phyloP scores from a whole-genome alignment of 2,113 vertebrate genomes.

The Diphyllodes magnificus region DNA sequence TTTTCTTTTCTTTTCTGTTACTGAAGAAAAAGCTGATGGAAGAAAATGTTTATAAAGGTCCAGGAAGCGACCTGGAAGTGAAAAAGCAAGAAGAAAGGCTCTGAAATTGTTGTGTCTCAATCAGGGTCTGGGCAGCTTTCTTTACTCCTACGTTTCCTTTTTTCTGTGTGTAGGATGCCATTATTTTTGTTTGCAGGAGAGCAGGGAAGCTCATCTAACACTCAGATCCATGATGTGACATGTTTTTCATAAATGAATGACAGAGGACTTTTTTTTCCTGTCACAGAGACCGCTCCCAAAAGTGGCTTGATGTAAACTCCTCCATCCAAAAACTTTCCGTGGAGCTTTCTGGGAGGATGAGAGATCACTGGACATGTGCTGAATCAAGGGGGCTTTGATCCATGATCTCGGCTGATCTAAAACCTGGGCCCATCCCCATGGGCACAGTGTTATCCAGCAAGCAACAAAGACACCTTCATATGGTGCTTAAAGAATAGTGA shows the following conservation, averaged over 20 bases:
- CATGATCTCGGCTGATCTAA: not conserved
- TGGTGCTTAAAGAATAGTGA: not conserved
- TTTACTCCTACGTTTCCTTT: not conserved
- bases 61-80: conserved; percentile 21
- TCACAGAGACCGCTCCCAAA: not conserved
- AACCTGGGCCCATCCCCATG: not conserved
- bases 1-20: not conserved
- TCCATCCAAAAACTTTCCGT: not conserved
- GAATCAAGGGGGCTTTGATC: not conserved
- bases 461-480: not conserved
- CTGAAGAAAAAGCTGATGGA: conserved; percentile 17
- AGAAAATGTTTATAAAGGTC: conserved; percentile 9
- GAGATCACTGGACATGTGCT: not conserved
- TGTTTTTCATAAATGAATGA: not conserved
- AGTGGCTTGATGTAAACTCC: not conserved
- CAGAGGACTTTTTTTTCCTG: not conserved
- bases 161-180: not conserved
- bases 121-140: not conserved
- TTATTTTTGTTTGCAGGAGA: not conserved
- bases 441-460: not conserved
- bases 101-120: not conserved
- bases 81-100: not conserved
- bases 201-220: not conserved
- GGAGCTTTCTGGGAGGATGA: not conserved
- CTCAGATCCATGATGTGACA: not conserved